Percentiles rank a stretch among this genome's conserved stretches.
Conservation (phyloP, 2,113 vertebrate genomes). For the Acanthisitta chloris region DNA sequence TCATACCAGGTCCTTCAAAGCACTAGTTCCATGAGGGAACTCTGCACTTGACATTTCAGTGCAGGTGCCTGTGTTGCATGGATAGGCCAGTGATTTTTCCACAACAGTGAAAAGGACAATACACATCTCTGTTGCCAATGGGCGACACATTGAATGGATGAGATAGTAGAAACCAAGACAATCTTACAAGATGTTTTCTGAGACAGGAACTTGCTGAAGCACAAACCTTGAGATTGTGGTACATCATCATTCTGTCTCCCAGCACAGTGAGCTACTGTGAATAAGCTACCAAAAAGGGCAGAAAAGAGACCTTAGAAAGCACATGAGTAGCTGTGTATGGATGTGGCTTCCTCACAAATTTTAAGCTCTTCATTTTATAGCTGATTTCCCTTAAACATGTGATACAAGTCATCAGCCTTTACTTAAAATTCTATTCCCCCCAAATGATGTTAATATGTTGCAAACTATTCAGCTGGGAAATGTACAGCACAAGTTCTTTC, state of each 20-base stretch:
- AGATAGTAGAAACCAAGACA: neutral
- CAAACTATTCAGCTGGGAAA: constrained; percentile 47
- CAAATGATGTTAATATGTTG: constrained; percentile 52
- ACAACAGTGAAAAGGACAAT: neutral
- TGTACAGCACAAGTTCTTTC: constrained; percentile 34
- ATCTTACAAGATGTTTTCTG: neutral
- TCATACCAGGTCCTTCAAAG: neutral
- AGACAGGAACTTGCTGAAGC: neutral
- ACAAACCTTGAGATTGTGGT: neutral
- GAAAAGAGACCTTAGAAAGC: neutral
- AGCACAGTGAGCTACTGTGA: neutral
- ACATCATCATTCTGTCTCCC: neutral
- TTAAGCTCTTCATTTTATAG: neutral
- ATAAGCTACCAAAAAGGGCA: neutral
- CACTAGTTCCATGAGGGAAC: neutral
- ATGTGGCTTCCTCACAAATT: neutral
- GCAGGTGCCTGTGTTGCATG: neutral
- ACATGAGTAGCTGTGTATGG: neutral
- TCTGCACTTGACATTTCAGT: neutral
- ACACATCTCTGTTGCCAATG: neutral
- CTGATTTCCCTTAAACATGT: neutral
- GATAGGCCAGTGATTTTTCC: neutral
- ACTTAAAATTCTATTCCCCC: constrained; percentile 20
- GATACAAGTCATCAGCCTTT: neutral
- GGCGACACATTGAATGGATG: neutral